Conservation (phyloP, 2,888 invertebrate genomes). For the Penaeus monodon region DNA sequence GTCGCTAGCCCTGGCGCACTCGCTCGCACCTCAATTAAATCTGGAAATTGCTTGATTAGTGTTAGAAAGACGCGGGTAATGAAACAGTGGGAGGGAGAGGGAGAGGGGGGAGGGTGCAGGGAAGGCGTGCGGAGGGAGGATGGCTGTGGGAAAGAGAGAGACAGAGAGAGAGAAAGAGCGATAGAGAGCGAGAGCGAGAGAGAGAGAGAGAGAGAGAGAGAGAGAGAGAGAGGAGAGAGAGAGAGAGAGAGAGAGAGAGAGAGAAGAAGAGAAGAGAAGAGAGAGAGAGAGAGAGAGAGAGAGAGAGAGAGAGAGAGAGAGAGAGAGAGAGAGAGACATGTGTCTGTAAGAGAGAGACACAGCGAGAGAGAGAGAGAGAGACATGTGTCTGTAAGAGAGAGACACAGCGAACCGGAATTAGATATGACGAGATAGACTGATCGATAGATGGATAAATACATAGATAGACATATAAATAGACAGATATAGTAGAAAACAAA, state of each 20-base stretch:
- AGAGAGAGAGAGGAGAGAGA: too few relatives aligned
- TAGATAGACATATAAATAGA: too few relatives aligned
- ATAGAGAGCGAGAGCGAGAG: not conserved
- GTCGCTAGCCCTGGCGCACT: not conserved
- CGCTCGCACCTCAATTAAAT: conserved; percentile 37
- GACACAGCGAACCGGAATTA: too few relatives aligned
- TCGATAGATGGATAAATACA: too few relatives aligned
- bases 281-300: too few relatives aligned
- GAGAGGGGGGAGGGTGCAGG: conserved; percentile 12
- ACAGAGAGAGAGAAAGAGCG: not conserved
- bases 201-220: too few relatives aligned
- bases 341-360: too few relatives aligned
- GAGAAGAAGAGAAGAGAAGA: too few relatives aligned
- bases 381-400: too few relatives aligned
- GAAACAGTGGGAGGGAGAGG: conserved; percentile 29
- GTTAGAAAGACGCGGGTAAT: conserved; percentile 47
- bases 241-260: not conserved
- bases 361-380: too few relatives aligned
- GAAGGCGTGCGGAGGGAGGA: not conserved
- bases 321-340: not conserved
- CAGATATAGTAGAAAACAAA: too few relatives aligned
- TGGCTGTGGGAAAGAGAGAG: not conserved
- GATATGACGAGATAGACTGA: too few relatives aligned
- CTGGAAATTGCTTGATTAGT: conserved; percentile 53
- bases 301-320: not conserved